A percentile compares a stretch with the other conserved stretches of the same genome.
Evolutionary conservation across 2,888 invertebrate genomes (phyloP).

Genomic region (Trachelus troglodyta): DNA sequence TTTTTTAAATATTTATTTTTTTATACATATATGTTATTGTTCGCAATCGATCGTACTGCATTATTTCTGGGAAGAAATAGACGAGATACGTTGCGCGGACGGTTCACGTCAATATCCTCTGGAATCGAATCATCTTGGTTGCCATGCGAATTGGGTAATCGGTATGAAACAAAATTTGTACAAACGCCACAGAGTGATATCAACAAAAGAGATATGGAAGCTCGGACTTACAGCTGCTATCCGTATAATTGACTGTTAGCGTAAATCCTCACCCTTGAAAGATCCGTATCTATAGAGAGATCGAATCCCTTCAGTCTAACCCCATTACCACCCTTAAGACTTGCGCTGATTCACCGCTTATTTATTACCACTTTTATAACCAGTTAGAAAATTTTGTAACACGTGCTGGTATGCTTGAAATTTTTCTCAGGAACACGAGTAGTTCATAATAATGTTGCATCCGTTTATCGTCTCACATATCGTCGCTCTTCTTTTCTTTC

Average conservation of each 20-base stretch:
- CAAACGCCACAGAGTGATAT: not conserved
- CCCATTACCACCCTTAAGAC: conserved; percentile 34
- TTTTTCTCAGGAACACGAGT: conserved; percentile 41
- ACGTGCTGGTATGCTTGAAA: conserved; percentile 59
- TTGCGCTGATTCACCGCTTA: conserved; percentile 60
- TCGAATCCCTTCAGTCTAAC: conserved; percentile 40
- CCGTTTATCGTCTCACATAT: not conserved
- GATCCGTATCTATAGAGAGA: conserved; percentile 39
- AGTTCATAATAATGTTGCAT: not conserved
- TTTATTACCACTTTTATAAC: conserved; percentile 49
- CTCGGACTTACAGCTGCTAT: conserved; percentile 48
- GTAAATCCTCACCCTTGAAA: conserved; percentile 24
- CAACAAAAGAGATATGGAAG: not conserved
- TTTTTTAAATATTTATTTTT: not conserved
- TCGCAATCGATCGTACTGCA: no score
- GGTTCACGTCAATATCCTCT: not conserved
- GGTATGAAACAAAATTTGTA: not conserved
- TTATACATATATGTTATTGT: no score
- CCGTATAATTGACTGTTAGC: conserved; percentile 49
- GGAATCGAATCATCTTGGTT: not conserved
- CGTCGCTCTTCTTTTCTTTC: not conserved
- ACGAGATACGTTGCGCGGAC: no score
- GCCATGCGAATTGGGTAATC: not conserved
- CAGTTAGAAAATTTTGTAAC: conserved; percentile 53
- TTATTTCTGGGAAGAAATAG: no score